Conservation (phyloP, 2,888 invertebrate genomes). For the Steinernema hermaphroditum region DNA sequence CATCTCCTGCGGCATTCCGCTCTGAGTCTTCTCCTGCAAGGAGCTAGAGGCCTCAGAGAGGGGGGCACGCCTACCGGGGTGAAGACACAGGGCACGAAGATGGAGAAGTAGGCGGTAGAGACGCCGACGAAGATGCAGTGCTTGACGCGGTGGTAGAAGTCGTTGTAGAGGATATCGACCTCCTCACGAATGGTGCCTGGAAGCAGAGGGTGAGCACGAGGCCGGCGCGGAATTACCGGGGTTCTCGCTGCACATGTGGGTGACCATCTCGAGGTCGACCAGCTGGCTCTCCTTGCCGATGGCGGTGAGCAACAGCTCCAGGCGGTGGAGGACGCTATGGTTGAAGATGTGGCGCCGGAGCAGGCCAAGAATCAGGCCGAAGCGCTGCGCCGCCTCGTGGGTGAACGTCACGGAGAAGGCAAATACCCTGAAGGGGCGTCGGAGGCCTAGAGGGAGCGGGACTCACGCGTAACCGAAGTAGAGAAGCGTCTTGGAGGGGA, state of each 20-base stretch:
- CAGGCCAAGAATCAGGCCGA: neutral
- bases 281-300: slow-evolving; percentile 31
- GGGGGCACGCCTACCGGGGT: slow-evolving; percentile 74
- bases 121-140: slow-evolving; percentile 82
- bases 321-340: slow-evolving; percentile 40
- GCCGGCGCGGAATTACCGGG: slow-evolving; percentile 36
- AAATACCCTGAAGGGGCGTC: neutral
- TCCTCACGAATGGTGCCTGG: slow-evolving; percentile 75
- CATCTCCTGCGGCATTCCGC: slow-evolving; percentile 52
- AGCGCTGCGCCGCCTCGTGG: neutral
- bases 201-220: neutral
- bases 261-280: slow-evolving; percentile 52
- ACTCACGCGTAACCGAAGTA: slow-evolving; percentile 89
- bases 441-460: neutral
- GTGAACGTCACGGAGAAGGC: slow-evolving; percentile 19
- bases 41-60: no score
- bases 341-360: slow-evolving; percentile 38
- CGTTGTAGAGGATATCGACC: slow-evolving; percentile 80
- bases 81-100: slow-evolving; percentile 86
- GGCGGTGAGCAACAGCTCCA: slow-evolving; percentile 22
- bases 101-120: slow-evolving; percentile 83
- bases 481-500: slow-evolving; percentile 79
- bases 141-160: slow-evolving; percentile 86
- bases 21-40: slow-evolving; percentile 53
- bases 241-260: slow-evolving; percentile 55